These are phyloP conservation scores for Sebastes paucispinis DNA, from an alignment of 2,797 vertebrate genomes.

Conservation along the genomic window DNA sequence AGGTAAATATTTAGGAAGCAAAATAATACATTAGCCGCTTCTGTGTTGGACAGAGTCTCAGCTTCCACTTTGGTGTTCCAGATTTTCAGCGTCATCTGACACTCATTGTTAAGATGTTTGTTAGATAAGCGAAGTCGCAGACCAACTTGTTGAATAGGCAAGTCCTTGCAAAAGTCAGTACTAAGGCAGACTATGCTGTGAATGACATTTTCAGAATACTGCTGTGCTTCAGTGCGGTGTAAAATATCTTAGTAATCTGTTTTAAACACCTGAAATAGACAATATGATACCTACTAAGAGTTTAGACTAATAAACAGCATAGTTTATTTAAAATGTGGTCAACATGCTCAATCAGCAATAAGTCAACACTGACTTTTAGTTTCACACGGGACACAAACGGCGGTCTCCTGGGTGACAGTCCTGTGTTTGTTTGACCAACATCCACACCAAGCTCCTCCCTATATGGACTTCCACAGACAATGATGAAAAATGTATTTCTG, in stretches of 20 bases:
- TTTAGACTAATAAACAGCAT: neutral
- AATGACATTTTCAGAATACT: neutral
- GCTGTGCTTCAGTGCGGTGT: neutral
- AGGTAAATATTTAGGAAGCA: neutral
- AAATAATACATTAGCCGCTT: neutral
- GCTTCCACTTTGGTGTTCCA: neutral
- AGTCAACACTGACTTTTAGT: too few relatives aligned
- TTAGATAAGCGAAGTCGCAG: neutral
- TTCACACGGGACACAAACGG: too few relatives aligned
- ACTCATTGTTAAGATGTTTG: neutral
- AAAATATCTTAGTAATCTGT: neutral
- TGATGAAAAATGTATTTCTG: too few relatives aligned
- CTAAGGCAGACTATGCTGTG: neutral
- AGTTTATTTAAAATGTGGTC: neutral
- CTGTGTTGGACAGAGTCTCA: neutral
- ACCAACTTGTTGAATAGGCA: neutral
- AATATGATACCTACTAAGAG: neutral
- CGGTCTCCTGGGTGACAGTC: too few relatives aligned
- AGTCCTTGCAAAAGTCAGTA: neutral
- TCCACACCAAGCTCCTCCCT: too few relatives aligned
- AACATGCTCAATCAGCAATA: too few relatives aligned
- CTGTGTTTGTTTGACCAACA: too few relatives aligned
- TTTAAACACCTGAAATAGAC: neutral
- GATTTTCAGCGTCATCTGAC: neutral
- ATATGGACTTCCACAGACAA: too few relatives aligned